Evolutionary conservation across 2,888 invertebrate genomes (phyloP), one percentile per base, ranked within the genome.

Genomic region (Caradrina clavipalpis): DNA sequence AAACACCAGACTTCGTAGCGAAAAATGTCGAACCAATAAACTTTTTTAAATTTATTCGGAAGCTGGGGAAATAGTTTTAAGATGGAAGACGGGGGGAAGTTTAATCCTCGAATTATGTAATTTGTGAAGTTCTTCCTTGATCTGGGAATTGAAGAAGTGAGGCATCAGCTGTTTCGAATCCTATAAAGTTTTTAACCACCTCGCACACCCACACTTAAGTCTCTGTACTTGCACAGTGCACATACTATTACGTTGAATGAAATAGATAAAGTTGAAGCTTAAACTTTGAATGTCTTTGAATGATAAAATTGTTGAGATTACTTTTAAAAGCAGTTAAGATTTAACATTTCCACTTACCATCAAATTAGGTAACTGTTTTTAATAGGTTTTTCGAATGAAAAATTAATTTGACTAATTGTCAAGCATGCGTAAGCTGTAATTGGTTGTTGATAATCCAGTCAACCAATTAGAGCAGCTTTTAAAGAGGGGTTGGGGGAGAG

Each of bases 31-130:
- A 78, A 72, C 64, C 58, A 76, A 79, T 79, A 65, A 73, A 77
- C 65, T 74, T 83, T 72, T 73, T 42, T 19, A 59, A 84, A 73
- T 74, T 68, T 76, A 76, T 80, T 60, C 76, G 60, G 17, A 61
- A 50, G 45, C 61, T 65, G 31, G 49, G 35, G 72, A 82, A 62
- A 71, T 73, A 81, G 77, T 81, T 82, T 80, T 51, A 59, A 66
- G 50, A 63, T 57, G 54, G 19, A 31, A 2, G 54, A 47, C 13
- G 4, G n/a, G 49, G n/a, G 26, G 15, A 55, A 74, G 51, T 69
- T 82, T 72, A 74, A 73, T 68, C 64, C 61, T 71, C 50, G 54
- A 39, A 62, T 75, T 73, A 75, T 66, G 26, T 78, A 67, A 82
- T 81, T 68, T 57, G 53, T 55, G 35, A 49, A 78, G 55, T 73